These are phyloP conservation scores for Harpagus bidentatus DNA, from an alignment of 2,113 vertebrate genomes.

Conservation along the genomic window DNA sequence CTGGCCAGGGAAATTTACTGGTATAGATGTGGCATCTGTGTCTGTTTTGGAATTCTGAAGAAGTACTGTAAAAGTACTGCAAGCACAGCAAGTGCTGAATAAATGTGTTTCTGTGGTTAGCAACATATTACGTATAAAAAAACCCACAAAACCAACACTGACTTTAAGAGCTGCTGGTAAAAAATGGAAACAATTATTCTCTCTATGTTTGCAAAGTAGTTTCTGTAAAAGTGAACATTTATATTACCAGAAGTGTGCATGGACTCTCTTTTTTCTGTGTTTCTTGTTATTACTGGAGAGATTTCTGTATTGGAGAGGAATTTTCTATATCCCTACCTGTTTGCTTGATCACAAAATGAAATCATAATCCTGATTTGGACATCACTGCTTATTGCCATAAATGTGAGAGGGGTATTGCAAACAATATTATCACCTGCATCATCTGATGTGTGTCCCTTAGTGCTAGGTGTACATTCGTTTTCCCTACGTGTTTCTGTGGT, in stretches of 20 bases:
- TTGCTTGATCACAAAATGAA: neutral
- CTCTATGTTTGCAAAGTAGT: neutral
- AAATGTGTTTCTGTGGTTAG: neutral
- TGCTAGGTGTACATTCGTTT: neutral
- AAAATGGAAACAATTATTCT: slow-evolving; percentile 4
- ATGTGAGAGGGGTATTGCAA: neutral
- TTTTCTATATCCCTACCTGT: neutral
- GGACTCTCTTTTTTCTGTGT: neutral
- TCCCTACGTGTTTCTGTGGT: neutral
- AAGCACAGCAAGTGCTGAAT: neutral
- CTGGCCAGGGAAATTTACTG: neutral
- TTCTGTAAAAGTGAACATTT: neutral
- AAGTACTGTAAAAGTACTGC: neutral
- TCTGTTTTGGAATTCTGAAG: neutral
- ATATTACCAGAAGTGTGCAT: neutral
- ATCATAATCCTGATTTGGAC: neutral
- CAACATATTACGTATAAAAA: neutral
- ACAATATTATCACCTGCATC: neutral
- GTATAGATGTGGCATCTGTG: neutral
- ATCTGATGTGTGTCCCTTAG: neutral
- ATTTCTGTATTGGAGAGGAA: neutral
- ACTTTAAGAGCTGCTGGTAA: neutral
- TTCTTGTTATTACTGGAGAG: neutral
- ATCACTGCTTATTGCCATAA: neutral
- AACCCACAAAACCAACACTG: neutral